These are phyloP conservation scores for Malurus melanocephalus DNA, from an alignment of 2,113 vertebrate genomes.

Conservation along the genomic window DNA sequence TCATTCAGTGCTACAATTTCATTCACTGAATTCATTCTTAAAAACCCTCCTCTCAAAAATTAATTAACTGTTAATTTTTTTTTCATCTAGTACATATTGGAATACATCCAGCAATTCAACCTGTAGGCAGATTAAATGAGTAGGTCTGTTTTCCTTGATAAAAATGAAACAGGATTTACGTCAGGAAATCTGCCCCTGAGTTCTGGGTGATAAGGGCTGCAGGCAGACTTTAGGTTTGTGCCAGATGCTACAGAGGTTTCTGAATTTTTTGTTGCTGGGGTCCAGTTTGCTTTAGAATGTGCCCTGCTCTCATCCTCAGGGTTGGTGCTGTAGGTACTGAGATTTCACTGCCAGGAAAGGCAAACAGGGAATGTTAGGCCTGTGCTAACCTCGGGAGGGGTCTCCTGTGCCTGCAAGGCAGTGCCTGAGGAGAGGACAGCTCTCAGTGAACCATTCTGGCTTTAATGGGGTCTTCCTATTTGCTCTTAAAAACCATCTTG, in stretches of 20 bases:
- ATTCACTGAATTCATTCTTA: not conserved
- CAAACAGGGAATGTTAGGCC: not conserved
- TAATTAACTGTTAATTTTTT: not conserved
- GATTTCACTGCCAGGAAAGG: not conserved
- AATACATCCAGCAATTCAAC: not conserved
- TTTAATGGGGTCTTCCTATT: not conserved
- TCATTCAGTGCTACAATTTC: not conserved
- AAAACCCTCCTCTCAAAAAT: not conserved
- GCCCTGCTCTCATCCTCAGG: not conserved
- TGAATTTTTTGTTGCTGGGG: not conserved
- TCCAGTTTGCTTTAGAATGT: not conserved
- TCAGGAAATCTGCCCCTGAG: not conserved
- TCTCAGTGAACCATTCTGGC: not conserved
- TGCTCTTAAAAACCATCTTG: not conserved
- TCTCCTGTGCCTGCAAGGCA: not conserved
- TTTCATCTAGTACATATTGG: not conserved
- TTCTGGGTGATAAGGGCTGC: not conserved
- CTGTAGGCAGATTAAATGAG: not conserved
- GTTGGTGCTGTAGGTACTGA: not conserved
- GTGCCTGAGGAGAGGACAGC: not conserved
- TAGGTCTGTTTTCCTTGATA: not conserved
- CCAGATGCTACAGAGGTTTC: not conserved
- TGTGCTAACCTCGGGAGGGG: not conserved
- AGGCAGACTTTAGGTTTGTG: not conserved
- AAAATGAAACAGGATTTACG: not conserved